Evolutionary conservation across 2,797 vertebrate genomes (phyloP), one percentile per base, ranked within the genome.

Genomic region (Typhlichthys subterraneus): DNA sequence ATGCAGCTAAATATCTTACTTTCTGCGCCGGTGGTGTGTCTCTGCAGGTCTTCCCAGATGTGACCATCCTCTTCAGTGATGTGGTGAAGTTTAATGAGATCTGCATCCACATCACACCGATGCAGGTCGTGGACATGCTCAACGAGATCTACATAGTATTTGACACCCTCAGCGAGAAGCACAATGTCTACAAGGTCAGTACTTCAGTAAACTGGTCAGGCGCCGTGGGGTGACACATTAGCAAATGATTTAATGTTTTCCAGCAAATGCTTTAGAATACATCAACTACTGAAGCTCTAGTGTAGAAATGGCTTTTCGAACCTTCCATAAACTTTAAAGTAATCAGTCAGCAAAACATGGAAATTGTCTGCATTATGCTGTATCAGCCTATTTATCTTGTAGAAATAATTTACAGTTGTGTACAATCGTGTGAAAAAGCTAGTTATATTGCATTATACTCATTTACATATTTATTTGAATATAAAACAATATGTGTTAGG

Each of bases 121-220:
- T 93, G 91, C 93, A 93, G 86, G 92, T 92, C 84, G 91, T 93
- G 80, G 93, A 92, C 84, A 93, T 94, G 92, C 86, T 93, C 53
- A 93, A 92, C 8, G 91, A 93, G 79, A 93, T 93, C 82, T 91
- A 92, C 80, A 94, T 93, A 0, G 89, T 92, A 67, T 94, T 93
- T 9, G 90, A 93, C 76, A 93, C 91, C 0, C 90, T 94, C 57
- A 93, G 92, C 31, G 90, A 93, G 79, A 93, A 94, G 73, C 92
- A 94, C 85, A 92, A 92, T 50, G 92, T 93, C 63, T 94, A 93
- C 76, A 94, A 93, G 90, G 85, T 92, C 56, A 76, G 75, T 19
- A 7, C 1, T 5, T 29, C 3, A 29, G 23, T 29, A 1, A 48
- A 47, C 10, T 14, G 47, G 47, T 11, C 38, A 29, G 23, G 23